phyloP scores from a whole-genome alignment of 2,113 vertebrate species.

The Perca schrenkii region DNA sequence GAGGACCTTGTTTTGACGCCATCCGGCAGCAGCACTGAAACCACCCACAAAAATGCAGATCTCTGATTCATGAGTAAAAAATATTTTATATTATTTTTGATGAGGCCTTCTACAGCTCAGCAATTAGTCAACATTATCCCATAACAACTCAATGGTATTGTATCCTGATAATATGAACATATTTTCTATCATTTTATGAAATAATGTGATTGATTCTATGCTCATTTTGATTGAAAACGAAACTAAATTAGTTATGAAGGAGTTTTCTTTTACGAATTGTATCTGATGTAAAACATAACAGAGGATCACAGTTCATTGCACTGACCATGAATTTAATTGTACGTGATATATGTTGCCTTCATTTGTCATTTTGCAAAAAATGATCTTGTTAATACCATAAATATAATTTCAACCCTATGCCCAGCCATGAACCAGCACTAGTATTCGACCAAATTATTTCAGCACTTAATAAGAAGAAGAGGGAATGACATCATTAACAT shows the following conservation, averaged over 20 bases:
- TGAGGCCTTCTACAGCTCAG: neutral
- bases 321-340: neutral
- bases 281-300: neutral
- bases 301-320: neutral
- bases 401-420: neutral
- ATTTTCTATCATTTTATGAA: neutral
- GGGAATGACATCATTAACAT: neutral
- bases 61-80: neutral
- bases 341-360: neutral
- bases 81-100: neutral
- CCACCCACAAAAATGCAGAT: slow-evolving; percentile 44
- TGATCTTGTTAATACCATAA: neutral
- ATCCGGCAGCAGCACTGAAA: slow-evolving; percentile 36
- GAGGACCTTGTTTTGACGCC: neutral
- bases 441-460: neutral
- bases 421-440: no score
- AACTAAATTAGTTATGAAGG: neutral
- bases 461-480: neutral
- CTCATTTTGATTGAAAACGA: neutral
- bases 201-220: neutral
- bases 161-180: neutral
- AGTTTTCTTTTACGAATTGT: neutral
- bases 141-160: neutral
- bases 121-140: neutral
- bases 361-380: neutral